These are phyloP conservation scores for Phataginus tetradactyla DNA, from an alignment of 2,797 vertebrate species.

Conservation along the genomic window DNA sequence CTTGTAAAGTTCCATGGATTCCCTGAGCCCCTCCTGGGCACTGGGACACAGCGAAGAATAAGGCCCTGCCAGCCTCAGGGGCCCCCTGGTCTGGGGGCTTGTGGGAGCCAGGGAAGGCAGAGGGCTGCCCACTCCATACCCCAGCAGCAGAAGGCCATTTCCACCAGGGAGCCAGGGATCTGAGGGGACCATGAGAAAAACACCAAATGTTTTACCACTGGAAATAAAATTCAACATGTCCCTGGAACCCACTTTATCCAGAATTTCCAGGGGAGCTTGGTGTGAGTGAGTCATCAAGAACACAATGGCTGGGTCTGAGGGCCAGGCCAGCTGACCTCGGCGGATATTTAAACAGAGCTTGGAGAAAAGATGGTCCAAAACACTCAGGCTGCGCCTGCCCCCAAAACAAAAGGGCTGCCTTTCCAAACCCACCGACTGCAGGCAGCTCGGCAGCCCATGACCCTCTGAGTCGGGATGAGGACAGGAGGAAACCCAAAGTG, in stretches of 20 bases:
- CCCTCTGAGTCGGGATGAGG: constrained; percentile 2
- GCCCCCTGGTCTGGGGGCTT: not conserved
- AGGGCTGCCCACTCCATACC: fast-evolving
- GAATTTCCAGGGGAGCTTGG: constrained; percentile 71
- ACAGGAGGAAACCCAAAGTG: constrained; percentile 40
- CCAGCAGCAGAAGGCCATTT: not conserved
- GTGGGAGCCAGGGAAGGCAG: not conserved
- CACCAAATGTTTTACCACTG: constrained; percentile 73
- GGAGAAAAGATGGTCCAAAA: not conserved
- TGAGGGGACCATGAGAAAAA: constrained; percentile 52
- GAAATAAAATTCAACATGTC: constrained; percentile 71
- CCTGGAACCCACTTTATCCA: constrained; percentile 67
- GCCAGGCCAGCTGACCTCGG: constrained; percentile 47
- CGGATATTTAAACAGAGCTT: not conserved
- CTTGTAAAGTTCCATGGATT: not conserved
- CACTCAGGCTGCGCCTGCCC: not conserved
- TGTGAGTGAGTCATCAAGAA: constrained; percentile 70
- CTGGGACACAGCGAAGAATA: not conserved
- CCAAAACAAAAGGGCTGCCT: not conserved
- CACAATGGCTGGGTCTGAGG: constrained; percentile 16
- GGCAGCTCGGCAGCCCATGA: not conserved
- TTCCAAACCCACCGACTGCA: not conserved
- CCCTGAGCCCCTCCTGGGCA: not conserved
- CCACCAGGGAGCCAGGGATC: not conserved
- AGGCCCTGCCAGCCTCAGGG: not conserved